Base-by-base conservation (phyloP, 2,888 invertebrate species). In the Drosophila leonis region DNA sequence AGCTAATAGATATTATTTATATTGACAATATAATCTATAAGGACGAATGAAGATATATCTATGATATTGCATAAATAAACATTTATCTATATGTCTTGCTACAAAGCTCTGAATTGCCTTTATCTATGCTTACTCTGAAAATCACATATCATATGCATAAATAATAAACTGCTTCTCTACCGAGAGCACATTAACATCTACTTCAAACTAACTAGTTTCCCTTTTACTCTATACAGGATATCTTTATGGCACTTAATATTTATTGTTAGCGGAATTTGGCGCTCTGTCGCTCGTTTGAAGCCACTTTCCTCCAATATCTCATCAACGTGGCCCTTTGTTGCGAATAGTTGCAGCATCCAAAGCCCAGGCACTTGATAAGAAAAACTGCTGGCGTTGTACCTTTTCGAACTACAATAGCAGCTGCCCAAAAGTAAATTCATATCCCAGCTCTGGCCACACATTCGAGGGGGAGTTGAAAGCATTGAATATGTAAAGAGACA, bases 371-470 rank as follows among this genome's bases (percentile, higher is more conserved):
- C 61, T 61, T 70, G 76, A 70, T 75, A 78, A 63, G 78, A 69
- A 87, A 89, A 89, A 81, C 67, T 89, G 84, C 87, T 72, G 20
- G 71, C 84, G 76, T 77, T 76, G 87, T 89, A 81, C 84, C 87
- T 84, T 84, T 84, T 75, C 41, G 33, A 51, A 44, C 15, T 41
- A n/a, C 33, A 35, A 54, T n/a, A 48, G 52, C 80, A 80, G 64
- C 80, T 80, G 69, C 35, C 61, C 60, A 57, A 37, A 60, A 75
- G 35, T 48, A 65, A 67, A 54, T 68, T 68, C 82, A 72, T 79
- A 69, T 75, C 65, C 75, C 72, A 78, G 87, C 72, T 84, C 51
- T 65, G 57, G 57, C 51, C 68, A 55, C 62, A 65, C 48, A 46
- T 44, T 60, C 10, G n/a, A 29, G 18, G 49, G 72, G 65, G 44